Base-by-base conservation (phyloP, 2,888 invertebrate genomes). In the Luperina testacea region DNA sequence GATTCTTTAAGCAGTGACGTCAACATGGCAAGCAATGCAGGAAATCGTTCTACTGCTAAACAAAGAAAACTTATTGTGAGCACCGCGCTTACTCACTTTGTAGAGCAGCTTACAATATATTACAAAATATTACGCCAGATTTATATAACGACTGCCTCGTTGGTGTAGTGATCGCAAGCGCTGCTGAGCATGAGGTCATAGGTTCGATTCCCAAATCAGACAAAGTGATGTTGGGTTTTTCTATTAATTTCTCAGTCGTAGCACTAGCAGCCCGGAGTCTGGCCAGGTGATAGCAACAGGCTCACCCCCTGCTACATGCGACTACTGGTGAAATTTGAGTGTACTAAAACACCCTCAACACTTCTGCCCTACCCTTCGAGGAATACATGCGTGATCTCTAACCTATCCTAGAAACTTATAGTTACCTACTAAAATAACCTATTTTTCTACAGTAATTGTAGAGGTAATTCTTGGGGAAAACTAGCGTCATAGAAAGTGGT, bases 401-500 rank as follows among this genome's bases (percentile, higher is more conserved):
- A 45, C 27, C 42, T 48, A 20, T 59, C n/a, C 59, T 13, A 27
- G n/a, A 42, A 7, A 27, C 20, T 8, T 64, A 9, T 38, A 53
- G 17, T 3, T 17, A 32, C 20, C 17, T 45, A 24, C 8, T 15
- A 24, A 38, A 38, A 8, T 1, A 24, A 80, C 17, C 5, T 38
- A 32, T 61, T 38, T 17, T 2, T 32, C 5, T 57, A 32, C 5
- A 27, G 17, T 17, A 38, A n/a, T n/a, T 42, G 17, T 61, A 42
- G 24, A 3, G 57, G 64, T 65, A 5, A 72, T 72, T 78, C 79
- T 69, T 20, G 9, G 11, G n/a, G 24, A 32, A 32, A 72, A 72
- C 20, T 65, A 9, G 27, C 64, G 71, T 71, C 80, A 80, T 15
- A n/a, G 38, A 45, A 51, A 59, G 42, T 32, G 73, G 81, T 72